Evolutionary conservation across 2,797 vertebrate genomes (phyloP).

Genomic region (Eremophila alpestris): DNA sequence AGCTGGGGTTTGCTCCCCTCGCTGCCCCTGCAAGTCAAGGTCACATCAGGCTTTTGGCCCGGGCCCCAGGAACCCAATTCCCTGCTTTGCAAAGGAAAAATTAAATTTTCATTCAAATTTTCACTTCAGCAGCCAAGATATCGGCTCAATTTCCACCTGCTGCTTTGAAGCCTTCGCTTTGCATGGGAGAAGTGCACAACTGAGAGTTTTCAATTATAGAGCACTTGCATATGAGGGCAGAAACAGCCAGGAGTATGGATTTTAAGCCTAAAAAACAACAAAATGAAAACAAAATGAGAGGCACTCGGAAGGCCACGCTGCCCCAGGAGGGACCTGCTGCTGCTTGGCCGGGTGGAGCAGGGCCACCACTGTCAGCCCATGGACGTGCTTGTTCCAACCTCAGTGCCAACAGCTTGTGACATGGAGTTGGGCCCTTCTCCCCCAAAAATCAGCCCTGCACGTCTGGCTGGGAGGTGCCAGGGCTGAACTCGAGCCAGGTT

Average conservation of each 20-base stretch:
- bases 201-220: constrained; percentile 56
- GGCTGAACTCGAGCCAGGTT: neutral
- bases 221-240: neutral
- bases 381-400: rapidly evolving
- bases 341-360: neutral
- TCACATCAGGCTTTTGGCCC: rapidly evolving
- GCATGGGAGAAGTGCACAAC: neutral
- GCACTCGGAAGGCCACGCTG: rapidly evolving
- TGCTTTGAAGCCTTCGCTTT: constrained; percentile 12
- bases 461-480: neutral
- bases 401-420: neutral
- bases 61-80: neutral
- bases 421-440: neutral
- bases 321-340: neutral
- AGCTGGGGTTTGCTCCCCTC: neutral
- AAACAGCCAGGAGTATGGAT: neutral
- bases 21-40: neutral
- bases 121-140: constrained; percentile 14
- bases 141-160: constrained; percentile 63
- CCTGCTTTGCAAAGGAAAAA: neutral
- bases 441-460: neutral
- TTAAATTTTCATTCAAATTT: constrained; percentile 53
- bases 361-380: neutral
- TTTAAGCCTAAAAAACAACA: neutral
- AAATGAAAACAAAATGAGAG: neutral